Evolutionary conservation across 2,888 invertebrate genomes (phyloP), one percentile per base, ranked within the genome.

Genomic region (Athrips mouffetella): DNA sequence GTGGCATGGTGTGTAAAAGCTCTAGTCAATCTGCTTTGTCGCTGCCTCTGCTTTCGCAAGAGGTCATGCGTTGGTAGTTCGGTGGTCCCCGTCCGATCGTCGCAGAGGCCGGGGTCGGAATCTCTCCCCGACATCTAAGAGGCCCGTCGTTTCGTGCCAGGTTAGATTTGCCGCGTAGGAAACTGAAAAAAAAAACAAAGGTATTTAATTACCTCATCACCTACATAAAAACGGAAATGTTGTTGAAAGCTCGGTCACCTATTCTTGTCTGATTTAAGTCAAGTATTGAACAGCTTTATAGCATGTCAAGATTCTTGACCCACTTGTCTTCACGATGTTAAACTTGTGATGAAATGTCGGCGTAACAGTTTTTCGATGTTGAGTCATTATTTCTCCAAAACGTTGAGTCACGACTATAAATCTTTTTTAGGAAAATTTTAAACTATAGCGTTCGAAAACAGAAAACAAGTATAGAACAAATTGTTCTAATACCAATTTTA

Each of bases 21-120:
- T 94, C 94, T 94, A 94, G 94, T 95, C 94, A 95, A 90, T 95
- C 94, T 80, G 93, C 92, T 76, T 94, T 94, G 67, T 94, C 94
- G 63, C 92, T 92, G 51, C 92, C 90, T 63, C 93, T 90, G 65
- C 94, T 94, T 75, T 96, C 96, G 76, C 94, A 95, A 73, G 95
- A 96, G 80, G 94, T 93, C 93, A 95, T 95, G 65, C 96, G 91
- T 77, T 95, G 95, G 86, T 94, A 96, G 68, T 86, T 91, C 5
- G 94, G 94, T 30, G 92, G 92, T 49, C 92, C 92, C 52, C 93
- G 89, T 35, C 90, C 90, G 54, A 93, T 90, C 52, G 90, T 88
- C 3, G 92, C 91, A 53, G 92, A 92, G 42, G 92, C 91, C 1
- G 95, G 95, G 13, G 95, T 95, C 48, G 92, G 92, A 46, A 91